Conservation (phyloP, 2,113 vertebrate species). For the Camelus bactrianus region DNA sequence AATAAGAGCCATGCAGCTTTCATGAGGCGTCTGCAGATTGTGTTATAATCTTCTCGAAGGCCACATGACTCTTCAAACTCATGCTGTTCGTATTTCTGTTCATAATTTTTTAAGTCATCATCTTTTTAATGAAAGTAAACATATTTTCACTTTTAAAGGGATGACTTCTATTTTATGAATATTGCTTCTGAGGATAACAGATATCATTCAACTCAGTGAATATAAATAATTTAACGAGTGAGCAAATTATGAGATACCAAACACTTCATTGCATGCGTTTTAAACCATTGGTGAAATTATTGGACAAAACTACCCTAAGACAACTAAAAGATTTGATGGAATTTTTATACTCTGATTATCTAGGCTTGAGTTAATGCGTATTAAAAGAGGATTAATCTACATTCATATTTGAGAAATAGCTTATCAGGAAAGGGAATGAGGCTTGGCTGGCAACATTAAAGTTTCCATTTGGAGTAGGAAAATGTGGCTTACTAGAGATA, state of each 20-base stretch:
- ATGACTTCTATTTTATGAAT: slow-evolving; percentile 67
- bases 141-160: slow-evolving; percentile 72
- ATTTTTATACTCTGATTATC: slow-evolving; percentile 93
- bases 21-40: neutral
- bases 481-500: slow-evolving; percentile 94
- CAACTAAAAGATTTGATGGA: slow-evolving; percentile 90
- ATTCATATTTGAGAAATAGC: slow-evolving; percentile 92
- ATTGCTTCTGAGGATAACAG: slow-evolving; percentile 65
- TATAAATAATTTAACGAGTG: slow-evolving; percentile 71
- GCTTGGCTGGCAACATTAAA: slow-evolving; percentile 91
- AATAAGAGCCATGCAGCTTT: slow-evolving; percentile 46
- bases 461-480: slow-evolving; percentile 88
- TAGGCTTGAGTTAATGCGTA: slow-evolving; percentile 91
- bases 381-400: slow-evolving; percentile 95
- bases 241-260: slow-evolving; percentile 80
- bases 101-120: slow-evolving; percentile 27
- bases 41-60: slow-evolving; percentile 39
- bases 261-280: slow-evolving; percentile 79
- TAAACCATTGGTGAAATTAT: slow-evolving; percentile 84
- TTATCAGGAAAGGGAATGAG: slow-evolving; percentile 90
- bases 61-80: neutral
- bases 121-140: slow-evolving; percentile 65
- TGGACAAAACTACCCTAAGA: slow-evolving; percentile 83
- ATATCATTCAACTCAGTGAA: slow-evolving; percentile 74
- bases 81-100: neutral